Evolutionary conservation across 37 sponge, comb jelly and placozoan species (phyloP).

Genomic region (Agelas oroides): DNA sequence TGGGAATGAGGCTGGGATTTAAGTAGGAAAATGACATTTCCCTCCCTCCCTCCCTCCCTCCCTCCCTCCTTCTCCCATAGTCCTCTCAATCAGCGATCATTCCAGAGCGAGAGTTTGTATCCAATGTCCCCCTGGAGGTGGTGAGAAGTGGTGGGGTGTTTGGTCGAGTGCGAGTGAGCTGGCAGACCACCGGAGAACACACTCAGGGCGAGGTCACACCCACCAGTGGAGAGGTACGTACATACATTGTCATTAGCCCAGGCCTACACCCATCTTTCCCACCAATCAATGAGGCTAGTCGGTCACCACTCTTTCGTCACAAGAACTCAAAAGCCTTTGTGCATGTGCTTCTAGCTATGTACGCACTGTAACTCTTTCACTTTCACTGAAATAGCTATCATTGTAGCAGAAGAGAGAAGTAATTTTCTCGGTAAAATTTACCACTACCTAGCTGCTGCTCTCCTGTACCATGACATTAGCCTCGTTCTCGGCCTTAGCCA

Average conservation of each 20-base stretch:
- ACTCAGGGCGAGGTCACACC: constrained; percentile 65
- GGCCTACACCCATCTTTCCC: neutral
- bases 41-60: neutral
- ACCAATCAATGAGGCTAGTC: neutral
- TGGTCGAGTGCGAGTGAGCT: constrained; percentile 70
- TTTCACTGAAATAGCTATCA: no score
- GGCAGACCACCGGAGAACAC: constrained; percentile 66
- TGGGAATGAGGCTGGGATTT: no score
- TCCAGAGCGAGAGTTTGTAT: neutral
- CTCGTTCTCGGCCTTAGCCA: no score
- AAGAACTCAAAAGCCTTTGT: no score
- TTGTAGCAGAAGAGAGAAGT: no score
- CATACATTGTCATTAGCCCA: neutral
- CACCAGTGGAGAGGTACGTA: constrained; percentile 51
- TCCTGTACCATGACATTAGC: no score
- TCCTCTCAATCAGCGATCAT: constrained; percentile 47
- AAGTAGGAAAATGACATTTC: neutral
- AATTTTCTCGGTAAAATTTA: no score
- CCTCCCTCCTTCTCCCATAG: neutral
- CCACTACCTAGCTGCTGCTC: no score
- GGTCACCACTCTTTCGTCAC: neutral
- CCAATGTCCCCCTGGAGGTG: constrained; percentile 50
- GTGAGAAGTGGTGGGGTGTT: constrained; percentile 67
- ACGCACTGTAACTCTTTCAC: no score
- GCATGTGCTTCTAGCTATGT: no score